Evolutionary conservation across 2,888 invertebrate species (phyloP), one percentile per base, ranked within the genome.

Genomic region (Phragmatobia fuliginosa): DNA sequence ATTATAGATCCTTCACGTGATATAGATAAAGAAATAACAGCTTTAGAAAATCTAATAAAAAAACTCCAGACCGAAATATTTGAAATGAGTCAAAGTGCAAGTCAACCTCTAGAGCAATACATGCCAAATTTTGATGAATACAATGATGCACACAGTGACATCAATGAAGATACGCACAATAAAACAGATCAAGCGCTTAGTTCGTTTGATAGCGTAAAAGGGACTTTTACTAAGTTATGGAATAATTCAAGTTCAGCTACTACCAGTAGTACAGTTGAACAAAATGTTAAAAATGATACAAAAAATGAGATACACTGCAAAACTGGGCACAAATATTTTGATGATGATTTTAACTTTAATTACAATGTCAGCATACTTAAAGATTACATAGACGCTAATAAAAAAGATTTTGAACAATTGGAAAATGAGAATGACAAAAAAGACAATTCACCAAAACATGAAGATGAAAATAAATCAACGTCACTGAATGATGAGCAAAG

Each of bases 11-110:
- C n/a, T 11, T 58, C 79, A 21, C 68, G 73, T 32, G 77, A 87
- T 67, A 85, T 93, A 45, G 89, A 93, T 33, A 81, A 76, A 66
- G 87, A 91, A 64, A 90, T 93, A 76, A 80, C 87, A 36, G 87
- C 78, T 41, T 65, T 81, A 65, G 83, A 82, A 31, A 72, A 67
- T 49, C 36, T 75, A 25, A 82, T 81, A 32, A 76, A 74, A 72
- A 77, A 62, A 52, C 75, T 93, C 16, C 91, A 93, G 79, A 77
- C 81, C 16, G 91, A 92, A 85, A 87, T 93, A 31, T 66, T 73
- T 68, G 84, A 85, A 33, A 84, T 92, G 82, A 76, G 85, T 6
- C 70, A 74, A 36, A 81, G 78, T 41, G 74, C 79, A 21, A 78
- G 71, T 7, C 81, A 77, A 58, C 67, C 74, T 1, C 41, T 71